Percentiles rank a stretch among this genome's conserved stretches.
Conservation (phyloP, 2,888 invertebrate species). For the Cordylochernes scorpioides region DNA sequence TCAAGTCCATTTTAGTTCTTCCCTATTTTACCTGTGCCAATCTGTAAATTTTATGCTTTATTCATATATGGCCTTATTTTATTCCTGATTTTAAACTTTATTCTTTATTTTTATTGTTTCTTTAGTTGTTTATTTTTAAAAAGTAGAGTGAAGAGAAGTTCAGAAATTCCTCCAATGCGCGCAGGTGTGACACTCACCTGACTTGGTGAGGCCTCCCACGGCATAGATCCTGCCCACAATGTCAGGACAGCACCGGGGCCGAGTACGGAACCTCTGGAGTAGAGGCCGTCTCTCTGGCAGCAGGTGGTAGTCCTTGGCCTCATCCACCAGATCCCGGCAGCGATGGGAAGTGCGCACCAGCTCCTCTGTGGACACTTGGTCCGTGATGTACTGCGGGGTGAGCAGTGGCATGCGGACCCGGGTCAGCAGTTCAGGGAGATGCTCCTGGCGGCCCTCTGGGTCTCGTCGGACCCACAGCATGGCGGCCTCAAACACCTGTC, state of each 20-base stretch:
- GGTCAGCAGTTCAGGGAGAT: constrained; percentile 40
- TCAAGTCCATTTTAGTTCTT: too few species aligned
- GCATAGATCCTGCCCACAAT: constrained; percentile 51
- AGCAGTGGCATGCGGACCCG: constrained; percentile 50
- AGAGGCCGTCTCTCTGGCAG: constrained; percentile 55
- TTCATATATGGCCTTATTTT: too few species aligned
- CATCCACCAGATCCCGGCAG: constrained; percentile 57
- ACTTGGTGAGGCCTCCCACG: constrained; percentile 55
- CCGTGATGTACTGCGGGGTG: constrained; percentile 50
- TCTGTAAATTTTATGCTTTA: too few species aligned
- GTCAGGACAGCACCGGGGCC: constrained; percentile 41
- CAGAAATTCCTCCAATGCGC: too few species aligned
- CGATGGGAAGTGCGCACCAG: constrained; percentile 45
- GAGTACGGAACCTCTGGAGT: constrained; percentile 44
- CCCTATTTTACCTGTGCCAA: too few species aligned
- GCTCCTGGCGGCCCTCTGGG: constrained; percentile 28
- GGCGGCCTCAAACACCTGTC: constrained; percentile 47
- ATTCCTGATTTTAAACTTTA: too few species aligned
- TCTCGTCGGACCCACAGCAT: constrained; percentile 49
- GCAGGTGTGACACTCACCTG: constrained; percentile 28
- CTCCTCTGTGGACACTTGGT: constrained; percentile 48
- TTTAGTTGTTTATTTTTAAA: too few species aligned
- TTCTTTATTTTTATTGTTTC: too few species aligned
- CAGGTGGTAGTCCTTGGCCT: constrained; percentile 59
- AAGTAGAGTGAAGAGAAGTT: too few species aligned